Base-by-base conservation (phyloP, 2,113 vertebrate genomes). In the Saguinus imperator region DNA sequence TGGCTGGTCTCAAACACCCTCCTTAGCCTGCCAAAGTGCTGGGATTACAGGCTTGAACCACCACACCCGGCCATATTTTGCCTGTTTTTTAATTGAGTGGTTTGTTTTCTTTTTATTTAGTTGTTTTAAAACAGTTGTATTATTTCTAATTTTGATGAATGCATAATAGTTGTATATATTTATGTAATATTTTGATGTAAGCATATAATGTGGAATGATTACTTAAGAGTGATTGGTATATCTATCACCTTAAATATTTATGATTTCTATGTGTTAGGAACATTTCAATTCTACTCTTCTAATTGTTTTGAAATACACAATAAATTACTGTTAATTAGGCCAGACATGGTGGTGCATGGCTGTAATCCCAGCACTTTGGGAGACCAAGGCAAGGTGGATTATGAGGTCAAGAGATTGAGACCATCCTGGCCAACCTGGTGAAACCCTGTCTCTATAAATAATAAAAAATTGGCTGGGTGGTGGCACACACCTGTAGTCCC, bases 41-140 rank as follows among this genome's bases (percentile, higher is more conserved):
- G 12, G 61, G 27, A 64, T 64, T 64, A 29, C 61, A 14, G 12
- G 61, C 61, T 64, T 64, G 27, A 64, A 27, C 2, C 61, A 6
- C 27, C 0, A 2, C 13, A 27, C 61, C 61, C 0, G 1, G 61
- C 27, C 12, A 12, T 40, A n/a, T 23, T 23, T 40, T 73, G 20
- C 70, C 4, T 1, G 40, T 73, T 35, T 73, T 64, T 70, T n/a
- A n/a, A 70, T 70, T 70, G 68, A n/a, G 68, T 70, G 8, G 16
- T 50, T 79, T 35, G 16, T 35, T 50, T 79, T 52, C 29, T 52
- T 80, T 21, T 55, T 55, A n/a, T 52, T 50, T 5, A n/a, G 18
- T 52, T 80, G 11, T 55, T 35, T 35, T 68, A 32, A 68, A 35
- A 35, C 5, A 68, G 16, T 35, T 17, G 66, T 68, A 32, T 35